phyloP scores from a whole-genome alignment of 2,113 vertebrate species.

The Ascaphus truei region DNA sequence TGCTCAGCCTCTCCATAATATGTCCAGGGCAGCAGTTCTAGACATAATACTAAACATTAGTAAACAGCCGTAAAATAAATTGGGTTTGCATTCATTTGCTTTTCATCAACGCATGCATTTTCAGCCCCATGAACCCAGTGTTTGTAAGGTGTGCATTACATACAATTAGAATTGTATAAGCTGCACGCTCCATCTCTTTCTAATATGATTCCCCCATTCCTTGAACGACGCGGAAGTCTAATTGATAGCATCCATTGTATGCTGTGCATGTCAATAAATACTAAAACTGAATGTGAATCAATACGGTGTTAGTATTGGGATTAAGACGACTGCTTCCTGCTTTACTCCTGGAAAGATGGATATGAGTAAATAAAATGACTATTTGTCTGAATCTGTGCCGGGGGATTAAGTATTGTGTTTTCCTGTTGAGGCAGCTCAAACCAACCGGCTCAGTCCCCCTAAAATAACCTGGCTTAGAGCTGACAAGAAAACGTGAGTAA shows the following conservation, averaged over 20 bases:
- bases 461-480: conserved; percentile 5
- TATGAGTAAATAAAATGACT: conserved; percentile 69
- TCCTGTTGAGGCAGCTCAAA: conserved; percentile 25
- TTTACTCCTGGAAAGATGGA: conserved; percentile 52
- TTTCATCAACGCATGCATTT: conserved; percentile 58
- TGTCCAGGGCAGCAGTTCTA: conserved; percentile 1
- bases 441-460: conserved; percentile 33
- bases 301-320: conserved; percentile 74
- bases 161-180: conserved; percentile 70
- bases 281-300: conserved; percentile 69
- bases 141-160: conserved; percentile 70
- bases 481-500: conserved; percentile 21
- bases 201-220: conserved; percentile 52
- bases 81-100: conserved; percentile 54
- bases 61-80: conserved; percentile 69
- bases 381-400: conserved; percentile 61
- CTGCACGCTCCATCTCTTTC: conserved; percentile 59
- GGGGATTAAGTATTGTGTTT: conserved; percentile 59
- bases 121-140: conserved; percentile 51
- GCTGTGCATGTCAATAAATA: conserved; percentile 72
- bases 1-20: conserved; percentile 7
- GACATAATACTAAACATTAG: conserved; percentile 32
- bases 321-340: conserved; percentile 64
- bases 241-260: conserved; percentile 68
- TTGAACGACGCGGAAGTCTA: conserved; percentile 48